These are phyloP conservation scores for Alauda arvensis DNA, from an alignment of 2,797 vertebrate genomes.

Conservation along the genomic window DNA sequence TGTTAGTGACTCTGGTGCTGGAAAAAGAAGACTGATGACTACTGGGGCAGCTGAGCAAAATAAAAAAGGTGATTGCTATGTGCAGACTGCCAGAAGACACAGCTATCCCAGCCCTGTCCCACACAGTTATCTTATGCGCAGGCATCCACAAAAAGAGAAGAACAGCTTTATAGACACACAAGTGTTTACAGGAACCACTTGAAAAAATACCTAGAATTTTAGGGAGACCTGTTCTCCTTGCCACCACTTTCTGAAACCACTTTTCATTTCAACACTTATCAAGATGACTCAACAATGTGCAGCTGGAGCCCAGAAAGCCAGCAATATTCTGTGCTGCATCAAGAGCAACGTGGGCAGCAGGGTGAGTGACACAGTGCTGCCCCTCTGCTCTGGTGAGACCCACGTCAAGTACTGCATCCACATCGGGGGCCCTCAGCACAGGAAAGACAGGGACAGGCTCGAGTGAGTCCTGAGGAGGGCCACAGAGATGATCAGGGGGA, in stretches of 20 bases:
- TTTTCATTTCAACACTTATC: background rate
- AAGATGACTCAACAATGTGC: background rate
- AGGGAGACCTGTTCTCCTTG: background rate
- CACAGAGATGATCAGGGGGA: background rate
- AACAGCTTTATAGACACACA: background rate
- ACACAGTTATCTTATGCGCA: too few species aligned
- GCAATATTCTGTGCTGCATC: background rate
- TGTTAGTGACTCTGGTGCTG: background rate
- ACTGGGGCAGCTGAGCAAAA: background rate
- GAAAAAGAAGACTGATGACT: background rate
- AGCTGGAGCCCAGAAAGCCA: background rate
- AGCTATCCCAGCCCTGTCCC: background rate
- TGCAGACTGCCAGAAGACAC: background rate
- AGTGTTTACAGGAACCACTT: background rate
- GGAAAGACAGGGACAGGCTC: background rate
- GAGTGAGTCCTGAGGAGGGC: background rate
- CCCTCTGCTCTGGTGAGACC: background rate
- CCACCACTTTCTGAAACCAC: background rate
- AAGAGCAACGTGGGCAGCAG: background rate
- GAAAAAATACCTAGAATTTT: background rate
- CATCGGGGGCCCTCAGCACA: background rate
- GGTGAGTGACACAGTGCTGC: background rate
- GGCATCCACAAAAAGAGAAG: background rate
- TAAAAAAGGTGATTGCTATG: background rate
- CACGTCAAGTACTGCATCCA: fast-evolving